Conservation (phyloP, 2,113 vertebrate species). For the Amblyornis subalaris region DNA sequence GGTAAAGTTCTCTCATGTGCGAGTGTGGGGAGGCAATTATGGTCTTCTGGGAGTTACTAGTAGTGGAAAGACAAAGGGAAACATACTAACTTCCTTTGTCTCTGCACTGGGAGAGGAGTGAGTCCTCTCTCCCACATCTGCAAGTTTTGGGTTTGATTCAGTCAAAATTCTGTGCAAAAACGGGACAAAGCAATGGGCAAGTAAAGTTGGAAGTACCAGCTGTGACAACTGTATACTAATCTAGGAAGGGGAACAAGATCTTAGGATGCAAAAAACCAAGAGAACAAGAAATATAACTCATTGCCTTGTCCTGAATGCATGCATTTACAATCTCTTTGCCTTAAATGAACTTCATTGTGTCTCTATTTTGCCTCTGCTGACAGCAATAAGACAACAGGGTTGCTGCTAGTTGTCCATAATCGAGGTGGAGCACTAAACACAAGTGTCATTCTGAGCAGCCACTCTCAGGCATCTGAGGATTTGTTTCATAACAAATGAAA, state of each 20-base stretch:
- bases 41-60: not conserved
- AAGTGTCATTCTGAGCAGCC: not conserved
- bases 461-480: not conserved
- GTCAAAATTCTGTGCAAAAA: not conserved
- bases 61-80: not conserved
- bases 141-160: not conserved
- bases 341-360: not conserved
- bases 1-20: conserved; percentile 71
- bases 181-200: not conserved
- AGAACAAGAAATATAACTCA: not conserved
- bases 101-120: not conserved
- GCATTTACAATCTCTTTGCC: not conserved
- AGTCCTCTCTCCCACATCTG: not conserved
- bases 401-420: not conserved
- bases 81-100: not conserved
- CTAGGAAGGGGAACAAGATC: not conserved
- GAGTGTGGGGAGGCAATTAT: not conserved
- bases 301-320: not conserved
- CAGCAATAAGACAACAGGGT: not conserved
- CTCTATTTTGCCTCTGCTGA: not conserved
- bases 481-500: conserved; percentile 14
- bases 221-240: not conserved
- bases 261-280: not conserved
- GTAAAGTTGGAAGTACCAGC: not conserved
- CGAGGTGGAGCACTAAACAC: not conserved